A percentile compares a stretch with the other conserved stretches of the same genome.
phyloP scores from a whole-genome alignment of 2,888 invertebrate species.

The Orchesellides sinensis region DNA sequence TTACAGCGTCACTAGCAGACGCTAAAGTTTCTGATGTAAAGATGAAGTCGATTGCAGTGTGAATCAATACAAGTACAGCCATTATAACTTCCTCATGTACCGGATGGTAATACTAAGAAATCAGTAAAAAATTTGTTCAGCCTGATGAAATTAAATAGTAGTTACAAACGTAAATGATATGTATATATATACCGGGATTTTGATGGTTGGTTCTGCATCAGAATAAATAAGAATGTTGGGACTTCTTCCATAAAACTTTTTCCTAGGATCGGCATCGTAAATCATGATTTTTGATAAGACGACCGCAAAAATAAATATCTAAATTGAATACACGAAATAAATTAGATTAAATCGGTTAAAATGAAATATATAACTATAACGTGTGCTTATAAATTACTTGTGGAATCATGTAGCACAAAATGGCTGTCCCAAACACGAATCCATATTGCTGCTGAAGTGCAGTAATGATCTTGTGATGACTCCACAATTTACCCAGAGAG shows the following conservation, averaged over 20 bases:
- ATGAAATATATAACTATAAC: too few relatives aligned
- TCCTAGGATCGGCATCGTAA: background rate
- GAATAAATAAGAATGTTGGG: constrained; percentile 6
- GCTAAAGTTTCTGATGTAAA: constrained; percentile 11
- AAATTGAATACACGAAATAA: background rate
- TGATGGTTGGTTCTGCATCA: constrained; percentile 19
- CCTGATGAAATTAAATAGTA: too few relatives aligned
- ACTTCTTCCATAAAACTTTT: constrained; percentile 8
- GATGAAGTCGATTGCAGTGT: constrained; percentile 1
- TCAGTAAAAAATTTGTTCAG: too few relatives aligned
- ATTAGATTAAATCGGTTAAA: too few relatives aligned
- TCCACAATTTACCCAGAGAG: constrained; percentile 50
- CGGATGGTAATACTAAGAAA: background rate
- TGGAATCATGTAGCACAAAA: constrained; percentile 21
- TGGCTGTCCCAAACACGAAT: constrained; percentile 19
- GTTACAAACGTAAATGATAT: background rate
- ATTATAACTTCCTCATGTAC: background rate
- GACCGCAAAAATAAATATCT: constrained; percentile 13
- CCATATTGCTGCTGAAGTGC: constrained; percentile 50
- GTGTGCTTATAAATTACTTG: background rate
- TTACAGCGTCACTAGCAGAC: constrained; percentile 9
- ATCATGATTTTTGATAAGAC: background rate
- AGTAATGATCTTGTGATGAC: constrained; percentile 59
- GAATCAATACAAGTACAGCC: background rate
- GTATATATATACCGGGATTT: background rate